Evolutionary conservation across 1,140 invertebrate genomes (phyloP), one percentile per base, ranked within the genome.

Genomic region (Callitettix versicolor): DNA sequence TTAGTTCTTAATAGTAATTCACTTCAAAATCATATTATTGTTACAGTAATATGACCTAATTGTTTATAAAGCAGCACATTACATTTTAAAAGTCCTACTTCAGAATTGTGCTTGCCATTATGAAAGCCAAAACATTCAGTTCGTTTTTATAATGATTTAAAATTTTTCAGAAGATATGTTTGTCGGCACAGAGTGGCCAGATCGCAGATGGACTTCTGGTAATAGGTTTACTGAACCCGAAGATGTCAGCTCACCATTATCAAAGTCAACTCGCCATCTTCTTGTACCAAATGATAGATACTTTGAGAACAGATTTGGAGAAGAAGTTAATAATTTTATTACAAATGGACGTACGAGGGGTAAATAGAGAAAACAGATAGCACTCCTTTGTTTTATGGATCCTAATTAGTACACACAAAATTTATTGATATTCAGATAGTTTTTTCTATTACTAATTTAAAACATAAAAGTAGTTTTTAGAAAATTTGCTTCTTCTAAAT

Each of bases 241-340:
- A 51, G 84, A 85, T 61, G 78, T 76, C 34, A 79, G 84, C 60
- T 84, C 82, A 4, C 84, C 84, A 33, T 67, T 80, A 50, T 86
- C 84, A 5, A 91, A 88, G 73, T 88, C 83, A 34, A 90, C 84
- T 14, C 78, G 84, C 69, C 87, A 88, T 72, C 74, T 85, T 42
- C 73, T 86, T 52, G 80, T 82, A 53, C 82, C 82, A 20, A 82
- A 86, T 64, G 69, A 76, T 20, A 75, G 81, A 59, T 82, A 80
- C 66, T 84, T 82, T 69, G 83, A 84, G 63, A 83, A 81, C 38
- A 46, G 46, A 14, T 43, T 46, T 22, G 52, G 41, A n/a, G 33
- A 53, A 17, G 36, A 62, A 41, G n/a, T 62, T 55, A 33, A 47
- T 43, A 1, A 52, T n/a, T 57, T 57, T 21, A 46, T 56, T 9